Percentiles rank a stretch among this genome's conserved stretches.
Evolutionary conservation across 2,113 vertebrate species (phyloP).

Genomic region (Odobenus rosmarus): DNA sequence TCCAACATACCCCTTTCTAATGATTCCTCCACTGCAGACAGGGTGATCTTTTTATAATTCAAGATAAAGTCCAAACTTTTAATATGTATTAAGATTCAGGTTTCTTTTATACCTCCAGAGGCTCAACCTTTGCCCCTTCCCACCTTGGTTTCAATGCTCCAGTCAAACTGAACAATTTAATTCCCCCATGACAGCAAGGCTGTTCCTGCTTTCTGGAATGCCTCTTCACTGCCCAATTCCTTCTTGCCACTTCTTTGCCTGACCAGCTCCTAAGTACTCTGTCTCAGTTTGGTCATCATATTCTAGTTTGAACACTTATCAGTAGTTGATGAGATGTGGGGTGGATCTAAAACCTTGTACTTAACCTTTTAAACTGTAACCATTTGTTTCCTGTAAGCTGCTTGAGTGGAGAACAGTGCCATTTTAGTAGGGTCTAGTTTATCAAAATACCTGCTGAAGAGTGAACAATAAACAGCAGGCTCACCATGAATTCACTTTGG

Average conservation of each 20-base stretch:
- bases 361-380: background rate
- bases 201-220: background rate
- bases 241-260: background rate
- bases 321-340: background rate
- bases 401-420: background rate
- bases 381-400: background rate
- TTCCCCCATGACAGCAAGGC: background rate
- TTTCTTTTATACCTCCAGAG: background rate
- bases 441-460: background rate
- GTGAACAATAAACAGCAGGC: slow-evolving; percentile 37
- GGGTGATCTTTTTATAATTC: background rate
- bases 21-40: background rate
- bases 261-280: background rate
- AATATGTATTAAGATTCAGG: background rate
- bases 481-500: slow-evolving; percentile 95
- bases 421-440: background rate
- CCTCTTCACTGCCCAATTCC: background rate
- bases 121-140: background rate
- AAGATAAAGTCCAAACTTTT: background rate
- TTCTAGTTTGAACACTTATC: background rate
- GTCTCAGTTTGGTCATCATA: background rate
- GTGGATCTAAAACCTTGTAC: background rate
- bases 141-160: background rate
- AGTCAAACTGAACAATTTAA: background rate
- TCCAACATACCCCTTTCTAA: background rate